phyloP scores from a whole-genome alignment of 2,113 vertebrate genomes.

The Rhabdomys dilectus region DNA sequence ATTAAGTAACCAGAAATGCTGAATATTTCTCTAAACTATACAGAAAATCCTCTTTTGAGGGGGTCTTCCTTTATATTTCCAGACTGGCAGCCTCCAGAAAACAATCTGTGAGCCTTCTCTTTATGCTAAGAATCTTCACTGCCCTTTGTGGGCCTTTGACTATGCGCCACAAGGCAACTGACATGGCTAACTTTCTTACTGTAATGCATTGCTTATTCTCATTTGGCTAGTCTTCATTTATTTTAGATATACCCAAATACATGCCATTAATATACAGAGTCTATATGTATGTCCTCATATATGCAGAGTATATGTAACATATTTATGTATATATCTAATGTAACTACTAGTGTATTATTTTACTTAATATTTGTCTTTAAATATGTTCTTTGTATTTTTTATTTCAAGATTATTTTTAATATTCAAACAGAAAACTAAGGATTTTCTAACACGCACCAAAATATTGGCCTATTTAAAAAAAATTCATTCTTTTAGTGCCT shows the following conservation, averaged over 20 bases:
- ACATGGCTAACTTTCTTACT: not conserved
- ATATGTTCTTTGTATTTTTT: not conserved
- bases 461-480: not conserved
- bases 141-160: not conserved
- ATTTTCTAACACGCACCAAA: slow-evolving; percentile 24
- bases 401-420: slow-evolving; percentile 24
- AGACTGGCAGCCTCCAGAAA: not conserved
- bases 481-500: not conserved
- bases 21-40: no score
- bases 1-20: not conserved
- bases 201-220: not conserved
- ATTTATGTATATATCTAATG: not conserved
- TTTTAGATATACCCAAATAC: not conserved
- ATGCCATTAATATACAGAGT: not conserved
- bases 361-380: slow-evolving; percentile 12
- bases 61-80: not conserved
- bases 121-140: not conserved
- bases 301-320: not conserved
- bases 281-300: not conserved
- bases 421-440: not conserved
- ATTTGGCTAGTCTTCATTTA: not conserved
- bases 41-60: no score
- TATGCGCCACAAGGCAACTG: not conserved
- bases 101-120: not conserved
- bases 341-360: not conserved